These are phyloP conservation scores for Girardinichthys multiradiatus DNA, from an alignment of 2,113 vertebrate species.

Conservation along the genomic window DNA sequence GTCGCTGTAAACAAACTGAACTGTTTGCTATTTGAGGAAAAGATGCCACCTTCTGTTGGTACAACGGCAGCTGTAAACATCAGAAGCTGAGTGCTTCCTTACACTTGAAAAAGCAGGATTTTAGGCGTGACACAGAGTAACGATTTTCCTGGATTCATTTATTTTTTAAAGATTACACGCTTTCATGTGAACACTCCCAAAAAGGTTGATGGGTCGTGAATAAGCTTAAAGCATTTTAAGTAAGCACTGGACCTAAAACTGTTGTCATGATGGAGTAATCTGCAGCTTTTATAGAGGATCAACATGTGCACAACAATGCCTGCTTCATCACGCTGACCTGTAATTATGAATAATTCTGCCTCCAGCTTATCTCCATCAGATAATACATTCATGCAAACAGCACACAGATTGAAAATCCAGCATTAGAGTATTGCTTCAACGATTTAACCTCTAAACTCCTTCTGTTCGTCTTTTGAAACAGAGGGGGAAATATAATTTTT, in stretches of 20 bases:
- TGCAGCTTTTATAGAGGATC: slow-evolving; percentile 66
- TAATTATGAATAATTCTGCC: slow-evolving; percentile 60
- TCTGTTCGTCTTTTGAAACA: background rate
- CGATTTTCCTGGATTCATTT: slow-evolving; percentile 14
- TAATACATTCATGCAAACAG: background rate
- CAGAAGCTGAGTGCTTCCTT: no score
- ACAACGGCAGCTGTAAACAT: slow-evolving; percentile 20
- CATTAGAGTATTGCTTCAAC: background rate
- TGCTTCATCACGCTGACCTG: slow-evolving; percentile 61
- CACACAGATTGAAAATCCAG: background rate
- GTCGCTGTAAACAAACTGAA: background rate
- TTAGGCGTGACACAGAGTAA: slow-evolving; percentile 9
- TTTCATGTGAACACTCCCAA: slow-evolving; percentile 1
- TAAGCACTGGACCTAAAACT: slow-evolving; percentile 50
- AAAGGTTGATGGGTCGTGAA: slow-evolving; percentile 49
- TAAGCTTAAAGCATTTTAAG: slow-evolving; percentile 55
- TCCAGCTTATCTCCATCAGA: background rate
- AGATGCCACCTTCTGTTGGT: slow-evolving; percentile 40
- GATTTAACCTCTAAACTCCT: background rate
- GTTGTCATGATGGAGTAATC: slow-evolving; percentile 59
- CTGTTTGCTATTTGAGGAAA: slow-evolving; percentile 6
- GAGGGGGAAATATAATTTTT: background rate
- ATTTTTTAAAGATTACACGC: slow-evolving; percentile 16
- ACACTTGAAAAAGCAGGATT: no score
- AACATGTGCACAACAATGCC: slow-evolving; percentile 60